Evolutionary conservation across 2,888 invertebrate genomes (phyloP), one percentile per base, ranked within the genome.

Genomic region (Lutraria lutraria): DNA sequence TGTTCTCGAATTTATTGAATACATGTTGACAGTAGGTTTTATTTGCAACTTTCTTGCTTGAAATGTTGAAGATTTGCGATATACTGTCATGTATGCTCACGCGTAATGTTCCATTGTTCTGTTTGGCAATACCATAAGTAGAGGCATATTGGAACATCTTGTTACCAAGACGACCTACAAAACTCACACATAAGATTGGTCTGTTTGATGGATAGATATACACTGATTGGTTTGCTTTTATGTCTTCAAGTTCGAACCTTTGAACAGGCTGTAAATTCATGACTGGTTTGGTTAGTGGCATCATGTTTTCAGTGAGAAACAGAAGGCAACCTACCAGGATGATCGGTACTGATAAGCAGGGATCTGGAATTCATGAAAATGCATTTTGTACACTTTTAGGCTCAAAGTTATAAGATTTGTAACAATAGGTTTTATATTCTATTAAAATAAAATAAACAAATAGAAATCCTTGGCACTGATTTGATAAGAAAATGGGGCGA

Each of bases 91-190:
- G n/a, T n/a, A n/a, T n/a, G n/a, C n/a, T n/a, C 12, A 93, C 53
- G 19, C 88, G 81, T 6, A 93, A n/a, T 16, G 87, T 81, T 87
- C 89, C 90, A 25, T 91, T 89, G 21, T 89, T 93, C 8, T 19
- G n/a, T 43, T 85, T 85, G 13, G 94, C 91, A 54, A 94, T 92
- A 12, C 93, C 94, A 21, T 90, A 94, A 0, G 91, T 88, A 8
- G 93, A 93, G 0, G 94, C 94, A 87, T 93, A 94, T 29, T 93
- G 88, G 88, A 94, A 94, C 92, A 94, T 93, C 13, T 83, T 56
- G 86, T 94, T 94, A 0, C 94, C 94, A 0, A 94, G 88, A 54
- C 94, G 85, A 21, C 94, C 94, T 21, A 76, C 52, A 25, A 91
- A 84, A 1, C 72, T 43, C 16, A 72, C 84, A 84, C 84, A 84